Evolutionary conservation across 2,888 invertebrate species (phyloP), one percentile per base, ranked within the genome.

Genomic region (Pharmacophagus antenor): DNA sequence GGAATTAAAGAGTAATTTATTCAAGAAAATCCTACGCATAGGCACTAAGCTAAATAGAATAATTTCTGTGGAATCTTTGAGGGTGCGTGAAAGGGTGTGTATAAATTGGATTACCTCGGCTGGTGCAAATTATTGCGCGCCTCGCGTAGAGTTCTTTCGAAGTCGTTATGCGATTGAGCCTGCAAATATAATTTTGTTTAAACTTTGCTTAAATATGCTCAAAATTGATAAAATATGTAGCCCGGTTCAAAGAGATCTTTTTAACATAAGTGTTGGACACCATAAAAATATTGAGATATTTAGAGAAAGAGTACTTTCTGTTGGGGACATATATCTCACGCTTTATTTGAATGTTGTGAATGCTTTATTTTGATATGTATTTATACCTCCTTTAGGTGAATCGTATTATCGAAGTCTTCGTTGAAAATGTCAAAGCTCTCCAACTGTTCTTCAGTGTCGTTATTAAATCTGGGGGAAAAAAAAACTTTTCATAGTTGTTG

Each of bases 71-170:
- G 31, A 20, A 31, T 8, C 18, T 44, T 44, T 22, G 48, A n/a
- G 27, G 44, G 50, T 22, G 49, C n/a, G 22, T n/a, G 41, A 56
- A 56, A 8, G 41, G 17, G 25, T 1, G 18, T 22, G 12, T 23
- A 56, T 49, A 41, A 41, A 48, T 56, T 22, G 8, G 25, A 25
- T 61, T 61, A 61, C 61, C 56, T 52, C 17, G 52, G 52, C 42
- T 56, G 52, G 22, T 61, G 56, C 48, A 61, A 49, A 61, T 53
- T 52, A 51, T 25, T 56, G 44, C 48, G 56, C 12, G 61, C 56
- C 31, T 52, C 61, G 1, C 56, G 56, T 42, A 61, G 53, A n/a
- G 53, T 56, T 31, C 56, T 51, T 41, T 61, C 61, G 27, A 53
- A 56, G 48, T 52, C 53, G 18, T 41, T 53, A 4, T 21, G 47